Evolutionary conservation across 2,888 invertebrate genomes (phyloP).

Genomic region (Pammene aurita): DNA sequence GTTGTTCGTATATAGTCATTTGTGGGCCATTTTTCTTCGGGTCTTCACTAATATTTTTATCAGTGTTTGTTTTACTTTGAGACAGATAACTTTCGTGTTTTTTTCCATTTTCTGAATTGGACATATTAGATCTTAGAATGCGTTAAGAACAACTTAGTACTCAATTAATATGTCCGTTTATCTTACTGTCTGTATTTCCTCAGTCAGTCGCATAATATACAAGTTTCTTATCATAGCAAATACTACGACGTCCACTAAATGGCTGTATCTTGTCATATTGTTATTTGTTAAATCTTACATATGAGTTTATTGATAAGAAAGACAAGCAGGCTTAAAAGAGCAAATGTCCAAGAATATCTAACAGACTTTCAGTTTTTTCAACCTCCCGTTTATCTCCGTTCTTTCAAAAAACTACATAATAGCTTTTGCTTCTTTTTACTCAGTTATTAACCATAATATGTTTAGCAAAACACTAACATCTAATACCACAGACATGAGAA

Average conservation of each 20-base stretch:
- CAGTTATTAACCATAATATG: too few relatives aligned
- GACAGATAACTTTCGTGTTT: neutral
- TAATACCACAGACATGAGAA: too few relatives aligned
- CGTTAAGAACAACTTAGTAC: neutral
- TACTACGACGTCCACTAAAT: neutral
- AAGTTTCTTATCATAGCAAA: constrained; percentile 5
- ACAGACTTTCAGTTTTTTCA: too few relatives aligned
- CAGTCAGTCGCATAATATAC: neutral
- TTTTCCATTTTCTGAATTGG: neutral
- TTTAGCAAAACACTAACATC: too few relatives aligned
- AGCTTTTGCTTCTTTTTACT: too few relatives aligned
- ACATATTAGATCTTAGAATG: neutral
- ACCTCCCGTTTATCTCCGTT: too few relatives aligned
- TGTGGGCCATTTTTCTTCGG: neutral
- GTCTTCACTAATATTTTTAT: neutral
- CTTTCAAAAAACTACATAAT: too few relatives aligned
- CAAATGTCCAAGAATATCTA: neutral
- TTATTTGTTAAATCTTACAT: neutral
- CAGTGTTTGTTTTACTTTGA: neutral
- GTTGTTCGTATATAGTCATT: neutral
- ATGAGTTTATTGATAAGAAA: neutral
- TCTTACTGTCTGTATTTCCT: neutral
- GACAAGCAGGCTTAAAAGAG: neutral
- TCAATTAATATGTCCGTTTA: neutral
- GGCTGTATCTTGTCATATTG: neutral